A percentile compares a stretch with the other conserved stretches of the same genome.
phyloP scores from a whole-genome alignment of 37 sponge, comb jelly and placozoan species.

The Tethya wilhelma region DNA sequence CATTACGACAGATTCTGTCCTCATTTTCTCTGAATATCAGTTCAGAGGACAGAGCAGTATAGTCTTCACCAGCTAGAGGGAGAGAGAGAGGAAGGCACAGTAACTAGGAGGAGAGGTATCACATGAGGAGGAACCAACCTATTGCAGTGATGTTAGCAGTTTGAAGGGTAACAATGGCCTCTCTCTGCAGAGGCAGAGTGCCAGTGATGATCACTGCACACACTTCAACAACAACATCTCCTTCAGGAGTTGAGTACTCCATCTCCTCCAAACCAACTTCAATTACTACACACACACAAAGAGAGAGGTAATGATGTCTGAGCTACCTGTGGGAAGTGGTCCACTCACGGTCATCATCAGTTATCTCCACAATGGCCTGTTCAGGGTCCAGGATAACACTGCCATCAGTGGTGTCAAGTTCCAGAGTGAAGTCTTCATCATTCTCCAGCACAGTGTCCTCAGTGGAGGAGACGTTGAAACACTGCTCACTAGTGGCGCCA shows the following conservation, averaged over 20 bases:
- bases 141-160: slow-evolving; percentile 5
- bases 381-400: slow-evolving; percentile 10
- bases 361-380: slow-evolving; percentile 25
- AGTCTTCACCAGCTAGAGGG: not conserved
- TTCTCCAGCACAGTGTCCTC: not conserved
- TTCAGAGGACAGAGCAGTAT: not conserved
- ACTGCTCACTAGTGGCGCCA: not conserved
- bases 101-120: not conserved
- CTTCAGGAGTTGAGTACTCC: not conserved
- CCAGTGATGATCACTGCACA: slow-evolving; percentile 14
- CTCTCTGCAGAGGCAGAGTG: not conserved
- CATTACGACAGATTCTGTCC: not conserved
- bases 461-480: not conserved
- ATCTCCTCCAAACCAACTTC: slow-evolving; percentile 3
- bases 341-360: slow-evolving; percentile 42
- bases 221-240: not conserved
- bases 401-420: not conserved
- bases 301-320: too few relatives aligned
- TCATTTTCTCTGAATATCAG: not conserved
- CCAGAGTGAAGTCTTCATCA: not conserved
- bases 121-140: slow-evolving; percentile 3
- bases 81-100: not conserved
- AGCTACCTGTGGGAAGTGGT: not conserved
- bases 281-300: not conserved
- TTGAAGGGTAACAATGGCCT: not conserved